Percentiles rank a stretch among this genome's conserved stretches.
Evolutionary conservation across 2,888 invertebrate species (phyloP).

Genomic region (Brenthis ino): DNA sequence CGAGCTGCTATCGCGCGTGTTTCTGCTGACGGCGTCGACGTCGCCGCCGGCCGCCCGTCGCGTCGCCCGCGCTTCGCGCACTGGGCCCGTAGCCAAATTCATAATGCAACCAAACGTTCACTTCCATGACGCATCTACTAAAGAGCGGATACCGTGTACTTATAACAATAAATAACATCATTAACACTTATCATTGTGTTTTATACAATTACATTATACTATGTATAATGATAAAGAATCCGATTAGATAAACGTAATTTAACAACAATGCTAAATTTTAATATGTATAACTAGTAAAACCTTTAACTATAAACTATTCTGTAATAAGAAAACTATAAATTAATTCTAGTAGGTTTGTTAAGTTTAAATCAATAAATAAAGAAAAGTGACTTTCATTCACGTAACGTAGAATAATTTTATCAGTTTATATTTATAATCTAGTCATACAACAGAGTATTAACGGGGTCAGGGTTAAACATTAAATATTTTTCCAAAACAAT

Average conservation of each 20-base stretch:
- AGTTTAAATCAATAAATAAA: no score
- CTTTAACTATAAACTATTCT: no score
- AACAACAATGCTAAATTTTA: background rate
- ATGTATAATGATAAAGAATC: conserved; percentile 33
- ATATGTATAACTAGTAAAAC: no score
- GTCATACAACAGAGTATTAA: no score
- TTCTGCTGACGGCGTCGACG: conserved; percentile 31
- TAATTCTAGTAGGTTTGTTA: no score
- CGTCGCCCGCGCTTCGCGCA: conserved; percentile 32
- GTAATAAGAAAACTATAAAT: no score
- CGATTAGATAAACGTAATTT: conserved; percentile 38
- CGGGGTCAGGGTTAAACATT: no score
- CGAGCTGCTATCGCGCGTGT: conserved; percentile 29
- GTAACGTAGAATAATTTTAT: no score
- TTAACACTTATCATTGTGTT: conserved; percentile 36
- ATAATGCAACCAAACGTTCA: conserved; percentile 40
- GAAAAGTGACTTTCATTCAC: no score
- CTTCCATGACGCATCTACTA: conserved; percentile 35
- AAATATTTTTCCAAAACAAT: no score
- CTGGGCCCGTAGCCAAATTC: conserved; percentile 44
- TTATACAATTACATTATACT: conserved; percentile 40
- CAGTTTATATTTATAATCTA: no score
- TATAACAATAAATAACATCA: conserved; percentile 36
- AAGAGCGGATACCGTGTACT: conserved; percentile 36
- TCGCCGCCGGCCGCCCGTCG: conserved; percentile 29